A percentile compares a stretch with the other conserved stretches of the same genome.
phyloP scores from a whole-genome alignment of 2,888 invertebrate genomes.

The Agrotis exclamationis region DNA sequence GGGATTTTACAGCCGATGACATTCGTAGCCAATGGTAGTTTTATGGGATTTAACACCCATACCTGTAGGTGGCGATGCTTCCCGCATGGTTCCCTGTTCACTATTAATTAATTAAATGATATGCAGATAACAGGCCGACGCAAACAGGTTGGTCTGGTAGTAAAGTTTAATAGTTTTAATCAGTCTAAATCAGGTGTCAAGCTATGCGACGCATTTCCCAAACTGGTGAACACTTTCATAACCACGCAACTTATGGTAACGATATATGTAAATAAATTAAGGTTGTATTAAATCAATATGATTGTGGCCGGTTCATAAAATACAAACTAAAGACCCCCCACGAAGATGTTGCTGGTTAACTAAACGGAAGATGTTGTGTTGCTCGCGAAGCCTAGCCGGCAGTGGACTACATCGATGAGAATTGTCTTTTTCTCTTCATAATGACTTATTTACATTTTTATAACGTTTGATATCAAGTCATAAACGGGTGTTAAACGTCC shows the following conservation, averaged over 20 bases:
- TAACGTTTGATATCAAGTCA: slow-evolving; percentile 69
- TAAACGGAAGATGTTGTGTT: slow-evolving; percentile 34
- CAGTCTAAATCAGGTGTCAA: slow-evolving; percentile 61
- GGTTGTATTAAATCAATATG: slow-evolving; percentile 71
- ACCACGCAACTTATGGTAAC: slow-evolving; percentile 67
- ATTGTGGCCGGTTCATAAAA: slow-evolving; percentile 73
- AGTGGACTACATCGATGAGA: slow-evolving; percentile 21
- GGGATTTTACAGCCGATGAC: too few species aligned
- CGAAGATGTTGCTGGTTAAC: slow-evolving; percentile 61
- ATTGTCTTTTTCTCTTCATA: slow-evolving; percentile 66
- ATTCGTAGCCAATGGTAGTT: slow-evolving; percentile 24
- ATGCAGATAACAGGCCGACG: slow-evolving; percentile 39
- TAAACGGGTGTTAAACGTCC: slow-evolving; percentile 71
- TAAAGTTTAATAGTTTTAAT: slow-evolving; percentile 57
- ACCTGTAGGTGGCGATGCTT: slow-evolving; percentile 17
- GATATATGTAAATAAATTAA: slow-evolving; percentile 73
- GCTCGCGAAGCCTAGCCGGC: slow-evolving; percentile 42
- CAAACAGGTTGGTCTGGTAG: slow-evolving; percentile 49
- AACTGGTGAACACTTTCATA: slow-evolving; percentile 63
- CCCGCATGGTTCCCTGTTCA: slow-evolving; percentile 30
- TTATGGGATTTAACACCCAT: slow-evolving; percentile 36
- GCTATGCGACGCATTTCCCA: slow-evolving; percentile 52
- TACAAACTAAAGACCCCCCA: slow-evolving; percentile 78
- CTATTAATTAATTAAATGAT: slow-evolving; percentile 53
- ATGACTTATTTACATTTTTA: slow-evolving; percentile 73